Base-by-base conservation (phyloP, 2,797 vertebrate species). In the Botia almorhae region DNA sequence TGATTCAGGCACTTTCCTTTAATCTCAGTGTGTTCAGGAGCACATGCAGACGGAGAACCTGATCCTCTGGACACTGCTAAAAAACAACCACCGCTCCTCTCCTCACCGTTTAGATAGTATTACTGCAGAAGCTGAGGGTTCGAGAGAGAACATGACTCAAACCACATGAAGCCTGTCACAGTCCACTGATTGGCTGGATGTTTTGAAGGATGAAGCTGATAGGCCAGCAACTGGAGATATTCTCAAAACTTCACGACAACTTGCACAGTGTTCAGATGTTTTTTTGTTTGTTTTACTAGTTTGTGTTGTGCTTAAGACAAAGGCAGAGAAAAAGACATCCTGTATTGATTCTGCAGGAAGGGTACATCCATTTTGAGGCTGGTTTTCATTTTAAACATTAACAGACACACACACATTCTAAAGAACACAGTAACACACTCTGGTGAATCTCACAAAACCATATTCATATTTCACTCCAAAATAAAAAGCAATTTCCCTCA, bases 1-100 rank as follows among this genome's bases (percentile, higher is more conserved):
- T 90, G 92, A 92, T 95, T 96, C 93, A 97, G 96, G 96, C 96
- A 96, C 95, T 97, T 93, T 90, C 87, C 87, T 96, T 95, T 91
- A 94, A 95, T 91, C 92, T 92, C 94, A 94, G 93, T 83, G 43
- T 92, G 90, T 95, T 91, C 94, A 87, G 94, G 83, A 93, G 93
- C 91, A 91, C 90, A 93, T 85, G 90, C 86, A 89, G 88, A 90
- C 84, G 76, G 67, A 87, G 87, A 74, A 78, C 83, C 92, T 87
- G 85, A 90, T 77, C 82, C 93, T 92, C 92, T 95, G 94, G 94
- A 92, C 92, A 94, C 90, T 92, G 90, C 7, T 92, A 94, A 95
- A 96, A 95, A 95, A 95, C 95, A 94, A 94, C 93, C 94, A 94
- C 91, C 39, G 7, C 39, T 92, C 89, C 76, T 92, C 91, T 91